phyloP scores from a whole-genome alignment of 2,888 invertebrate genomes.

The Bellardia bayeri region DNA sequence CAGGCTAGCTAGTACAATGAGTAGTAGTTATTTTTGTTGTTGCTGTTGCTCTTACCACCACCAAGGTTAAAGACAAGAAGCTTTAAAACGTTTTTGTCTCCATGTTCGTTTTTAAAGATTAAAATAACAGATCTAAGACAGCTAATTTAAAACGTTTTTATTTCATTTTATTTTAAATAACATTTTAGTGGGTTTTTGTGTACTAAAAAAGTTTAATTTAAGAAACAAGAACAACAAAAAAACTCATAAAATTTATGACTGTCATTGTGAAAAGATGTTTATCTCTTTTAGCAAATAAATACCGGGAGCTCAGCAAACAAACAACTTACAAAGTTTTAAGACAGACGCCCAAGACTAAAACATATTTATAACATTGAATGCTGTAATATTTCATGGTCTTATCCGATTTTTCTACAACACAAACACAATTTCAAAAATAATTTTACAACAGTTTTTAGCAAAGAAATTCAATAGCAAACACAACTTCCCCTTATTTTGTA shows the following conservation, averaged over 20 bases:
- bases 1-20: not conserved
- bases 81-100: conserved; percentile 65
- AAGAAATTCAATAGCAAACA: not conserved
- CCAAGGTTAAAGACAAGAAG: conserved; percentile 73
- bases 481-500: conserved; percentile 4
- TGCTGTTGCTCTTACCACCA: conserved; percentile 25
- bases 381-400: conserved; percentile 54
- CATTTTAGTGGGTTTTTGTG: not conserved
- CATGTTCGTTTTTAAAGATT: conserved; percentile 46
- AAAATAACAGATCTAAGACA: conserved; percentile 49
- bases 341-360: not conserved
- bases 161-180: conserved; percentile 27
- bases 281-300: conserved; percentile 58
- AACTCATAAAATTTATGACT: conserved; percentile 66
- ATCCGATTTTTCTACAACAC: conserved; percentile 51
- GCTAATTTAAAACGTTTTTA: conserved; percentile 36
- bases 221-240: conserved; percentile 37
- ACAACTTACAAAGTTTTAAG: not conserved
- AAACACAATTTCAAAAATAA: conserved; percentile 37
- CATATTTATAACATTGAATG: conserved; percentile 21
- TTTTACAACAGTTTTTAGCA: not conserved
- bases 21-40: conserved; percentile 52
- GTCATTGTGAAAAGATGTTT: conserved; percentile 62
- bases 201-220: conserved; percentile 7
- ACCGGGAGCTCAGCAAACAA: conserved; percentile 51